These are phyloP conservation scores for Knipowitschia caucasica DNA, from an alignment of 2,797 vertebrate genomes.

Conservation along the genomic window DNA sequence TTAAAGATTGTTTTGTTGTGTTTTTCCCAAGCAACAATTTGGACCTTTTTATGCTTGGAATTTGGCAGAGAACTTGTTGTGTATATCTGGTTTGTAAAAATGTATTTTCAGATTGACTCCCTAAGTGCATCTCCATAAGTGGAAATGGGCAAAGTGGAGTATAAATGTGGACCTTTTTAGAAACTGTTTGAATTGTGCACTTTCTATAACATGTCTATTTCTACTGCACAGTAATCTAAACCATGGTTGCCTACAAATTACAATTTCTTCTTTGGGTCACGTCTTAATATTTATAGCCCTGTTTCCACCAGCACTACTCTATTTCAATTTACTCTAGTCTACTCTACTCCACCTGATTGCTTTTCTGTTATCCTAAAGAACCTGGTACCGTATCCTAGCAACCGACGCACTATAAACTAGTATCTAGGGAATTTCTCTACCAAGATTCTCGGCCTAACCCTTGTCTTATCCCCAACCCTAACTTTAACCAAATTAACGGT, in stretches of 20 bases:
- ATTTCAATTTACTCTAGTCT: too few species aligned
- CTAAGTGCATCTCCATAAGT: conserved; percentile 10
- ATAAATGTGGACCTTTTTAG: conserved; percentile 23
- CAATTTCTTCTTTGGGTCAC: conserved; percentile 33
- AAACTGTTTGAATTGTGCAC: conserved; percentile 59
- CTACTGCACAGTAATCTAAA: conserved; percentile 38
- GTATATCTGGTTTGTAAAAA: conserved; percentile 37
- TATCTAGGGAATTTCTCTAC: too few species aligned
- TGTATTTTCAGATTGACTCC: conserved; percentile 25
- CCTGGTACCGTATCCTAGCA: too few species aligned
- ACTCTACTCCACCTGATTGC: too few species aligned
- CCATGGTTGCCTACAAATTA: conserved; percentile 30
- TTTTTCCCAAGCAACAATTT: conserved; percentile 25
- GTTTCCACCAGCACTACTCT: too few species aligned
- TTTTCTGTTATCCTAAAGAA: too few species aligned
- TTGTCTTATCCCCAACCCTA: too few species aligned
- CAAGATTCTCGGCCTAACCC: too few species aligned
- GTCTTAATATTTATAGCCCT: conserved; percentile 72
- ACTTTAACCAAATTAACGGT: too few species aligned
- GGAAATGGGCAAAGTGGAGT: conserved; percentile 15
- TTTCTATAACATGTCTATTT: conserved; percentile 64
- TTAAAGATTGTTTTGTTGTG: conserved; percentile 10
- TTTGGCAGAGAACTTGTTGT: conserved; percentile 19
- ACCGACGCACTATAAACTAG: too few species aligned
- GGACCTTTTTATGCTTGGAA: conserved; percentile 33